These are phyloP conservation scores for Yponomeuta cagnagella DNA, from an alignment of 2,888 invertebrate genomes.

Conservation along the genomic window DNA sequence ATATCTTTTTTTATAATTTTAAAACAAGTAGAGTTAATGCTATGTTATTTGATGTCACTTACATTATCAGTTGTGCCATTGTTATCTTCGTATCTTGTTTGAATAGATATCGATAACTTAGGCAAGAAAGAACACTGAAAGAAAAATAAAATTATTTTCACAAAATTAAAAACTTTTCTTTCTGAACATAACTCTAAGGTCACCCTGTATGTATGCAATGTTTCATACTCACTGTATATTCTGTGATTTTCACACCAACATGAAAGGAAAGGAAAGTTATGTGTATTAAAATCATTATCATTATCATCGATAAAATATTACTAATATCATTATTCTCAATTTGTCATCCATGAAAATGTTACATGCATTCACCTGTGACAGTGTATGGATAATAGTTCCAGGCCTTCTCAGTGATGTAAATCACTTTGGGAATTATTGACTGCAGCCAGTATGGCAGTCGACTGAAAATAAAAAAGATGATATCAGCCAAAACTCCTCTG, in stretches of 20 bases:
- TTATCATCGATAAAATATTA: too few species aligned
- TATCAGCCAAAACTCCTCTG: too few species aligned
- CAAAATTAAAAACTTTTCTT: not conserved
- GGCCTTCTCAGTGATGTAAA: conserved; percentile 94
- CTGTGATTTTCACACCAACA: conserved; percentile 49
- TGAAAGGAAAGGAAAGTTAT: conserved; percentile 36
- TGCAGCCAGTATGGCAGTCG: conserved; percentile 94
- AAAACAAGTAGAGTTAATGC: not conserved
- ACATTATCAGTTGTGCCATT: conserved; percentile 92
- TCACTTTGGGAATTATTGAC: conserved; percentile 90
- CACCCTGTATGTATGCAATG: not conserved
- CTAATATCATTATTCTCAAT: too few species aligned
- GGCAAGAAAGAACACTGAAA: conserved; percentile 94
- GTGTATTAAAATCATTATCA: not conserved
- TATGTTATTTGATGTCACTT: conserved; percentile 46
- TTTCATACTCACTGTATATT: conserved; percentile 82
- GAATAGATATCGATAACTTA: conserved; percentile 88
- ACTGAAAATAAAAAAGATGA: conserved; percentile 67
- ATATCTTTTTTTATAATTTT: too few species aligned
- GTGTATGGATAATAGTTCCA: conserved; percentile 97
- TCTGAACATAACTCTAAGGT: conserved; percentile 8
- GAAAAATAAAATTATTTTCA: conserved; percentile 29
- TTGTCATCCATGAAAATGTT: not conserved
- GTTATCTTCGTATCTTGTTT: conserved; percentile 93
- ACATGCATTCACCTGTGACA: conserved; percentile 79